Evolutionary conservation across 2,888 invertebrate species (phyloP), one percentile per base, ranked within the genome.

Genomic region (Apodemia zela): DNA sequence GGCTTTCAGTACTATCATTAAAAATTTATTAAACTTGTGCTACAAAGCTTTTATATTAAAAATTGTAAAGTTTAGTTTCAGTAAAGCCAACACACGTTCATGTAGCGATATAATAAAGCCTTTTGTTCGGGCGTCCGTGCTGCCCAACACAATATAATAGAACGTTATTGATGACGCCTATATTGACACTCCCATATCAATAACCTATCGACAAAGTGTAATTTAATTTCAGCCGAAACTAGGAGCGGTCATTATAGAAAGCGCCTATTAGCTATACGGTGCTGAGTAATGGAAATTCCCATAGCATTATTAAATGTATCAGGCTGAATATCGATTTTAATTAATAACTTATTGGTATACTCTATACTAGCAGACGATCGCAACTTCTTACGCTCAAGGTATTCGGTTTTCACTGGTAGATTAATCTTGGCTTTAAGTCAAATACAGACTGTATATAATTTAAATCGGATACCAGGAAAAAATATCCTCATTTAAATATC

Each of bases 161-260:
- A 65, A 78, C 70, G 78, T 80, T 82, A 82, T 83, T 82, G 84
- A 86, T 86, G 84, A 82, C 80, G 76, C 74, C 72, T 77, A 63
- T 78, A 80, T 77, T 71, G 85, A 77, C 84, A 78, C 84, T 75
- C 83, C 84, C 80, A 82, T 79, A 79, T 89, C 87, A 87, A 89
- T 90, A 89, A 87, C 85, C 87, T 80, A 86, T 86, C 86, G 78
- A 82, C 83, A 82, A 87, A 77, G 75, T 79, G 77, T 83, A 84
- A 87, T 89, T 89, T 89, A 89, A 89, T 89, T 89, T 88, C 76
- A 80, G 79, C 79, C 80, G 79, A 82, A 82, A 81, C 83, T 73
- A 80, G 87, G 87, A 73, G 87, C 79, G 88, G 87, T 82, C 81
- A 78, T 75, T 79, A 77, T 68, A 69, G 73, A 66, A 57, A 67